These are phyloP conservation scores for Peromyscus maniculatus DNA, from an alignment of 2,113 vertebrate species.

Conservation along the genomic window DNA sequence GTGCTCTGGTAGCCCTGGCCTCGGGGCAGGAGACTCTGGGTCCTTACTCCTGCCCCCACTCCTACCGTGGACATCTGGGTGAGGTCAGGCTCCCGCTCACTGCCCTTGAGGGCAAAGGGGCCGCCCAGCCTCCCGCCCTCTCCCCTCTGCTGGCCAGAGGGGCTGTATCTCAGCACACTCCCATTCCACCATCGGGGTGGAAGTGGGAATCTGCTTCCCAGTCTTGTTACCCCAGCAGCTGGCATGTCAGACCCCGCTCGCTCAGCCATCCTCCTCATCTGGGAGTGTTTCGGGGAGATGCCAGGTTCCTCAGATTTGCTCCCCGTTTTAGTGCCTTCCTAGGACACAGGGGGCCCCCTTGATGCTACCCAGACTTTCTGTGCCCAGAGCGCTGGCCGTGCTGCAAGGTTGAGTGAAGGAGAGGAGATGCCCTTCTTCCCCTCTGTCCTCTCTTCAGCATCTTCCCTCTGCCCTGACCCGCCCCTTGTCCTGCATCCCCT, in stretches of 20 bases:
- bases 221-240: slow-evolving; percentile 31
- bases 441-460: neutral
- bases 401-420: neutral
- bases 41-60: slow-evolving; percentile 42
- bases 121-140: slow-evolving; percentile 17
- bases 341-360: slow-evolving; percentile 70
- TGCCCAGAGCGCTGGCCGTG: slow-evolving; percentile 22
- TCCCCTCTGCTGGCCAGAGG: slow-evolving; percentile 75
- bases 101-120: slow-evolving; percentile 49
- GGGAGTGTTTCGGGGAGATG: slow-evolving; percentile 54
- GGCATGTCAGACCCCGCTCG: slow-evolving; percentile 70
- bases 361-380: slow-evolving; percentile 52
- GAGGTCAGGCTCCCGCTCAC: slow-evolving; percentile 24
- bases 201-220: slow-evolving; percentile 32
- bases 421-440: neutral
- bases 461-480: neutral
- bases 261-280: slow-evolving; percentile 26
- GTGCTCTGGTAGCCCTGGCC: slow-evolving; percentile 92
- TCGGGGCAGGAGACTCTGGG: slow-evolving; percentile 31
- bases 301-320: slow-evolving; percentile 57
- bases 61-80: neutral
- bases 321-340: slow-evolving; percentile 81
- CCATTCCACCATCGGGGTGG: neutral
- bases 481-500: neutral
- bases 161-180: neutral